A percentile compares a stretch with the other conserved stretches of the same genome.
These are phyloP conservation scores for Caenorhabditis briggsae DNA, from an alignment of 1,140 invertebrate species.

Conservation along the genomic window DNA sequence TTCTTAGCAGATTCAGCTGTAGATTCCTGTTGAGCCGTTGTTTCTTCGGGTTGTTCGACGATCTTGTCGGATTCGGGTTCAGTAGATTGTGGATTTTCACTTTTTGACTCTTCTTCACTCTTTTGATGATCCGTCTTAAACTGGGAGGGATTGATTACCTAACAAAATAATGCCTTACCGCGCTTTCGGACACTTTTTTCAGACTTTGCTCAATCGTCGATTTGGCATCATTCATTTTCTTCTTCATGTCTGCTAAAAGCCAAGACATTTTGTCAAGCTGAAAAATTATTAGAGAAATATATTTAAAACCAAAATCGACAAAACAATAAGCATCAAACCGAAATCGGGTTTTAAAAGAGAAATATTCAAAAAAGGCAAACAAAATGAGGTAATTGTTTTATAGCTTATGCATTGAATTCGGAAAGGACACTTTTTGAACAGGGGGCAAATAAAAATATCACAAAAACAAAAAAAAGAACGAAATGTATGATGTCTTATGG, in stretches of 20 bases:
- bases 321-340: slow-evolving; percentile 2
- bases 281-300: neutral
- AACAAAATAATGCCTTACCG: neutral
- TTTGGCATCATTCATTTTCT: slow-evolving; percentile 45
- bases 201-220: slow-evolving; percentile 48
- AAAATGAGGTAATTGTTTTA: slow-evolving; percentile 1
- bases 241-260: slow-evolving; percentile 56
- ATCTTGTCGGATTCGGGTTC: too few relatives aligned
- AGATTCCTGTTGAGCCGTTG: neutral
- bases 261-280: slow-evolving; percentile 36
- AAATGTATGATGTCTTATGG: neutral
- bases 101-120: slow-evolving; percentile 2
- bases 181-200: neutral
- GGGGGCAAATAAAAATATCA: slow-evolving; percentile 13
- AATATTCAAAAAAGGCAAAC: neutral
- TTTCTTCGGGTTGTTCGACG: neutral
- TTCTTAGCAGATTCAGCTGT: slow-evolving; percentile 10
- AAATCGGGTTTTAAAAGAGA: neutral
- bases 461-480: neutral
- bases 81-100: neutral
- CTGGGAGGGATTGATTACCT: neutral
- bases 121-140: slow-evolving; percentile 20
- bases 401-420: slow-evolving; percentile 13
- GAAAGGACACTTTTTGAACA: neutral
- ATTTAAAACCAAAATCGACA: neutral